phyloP scores from a whole-genome alignment of 2,888 invertebrate genomes.

The Allophyes oxyacanthae region DNA sequence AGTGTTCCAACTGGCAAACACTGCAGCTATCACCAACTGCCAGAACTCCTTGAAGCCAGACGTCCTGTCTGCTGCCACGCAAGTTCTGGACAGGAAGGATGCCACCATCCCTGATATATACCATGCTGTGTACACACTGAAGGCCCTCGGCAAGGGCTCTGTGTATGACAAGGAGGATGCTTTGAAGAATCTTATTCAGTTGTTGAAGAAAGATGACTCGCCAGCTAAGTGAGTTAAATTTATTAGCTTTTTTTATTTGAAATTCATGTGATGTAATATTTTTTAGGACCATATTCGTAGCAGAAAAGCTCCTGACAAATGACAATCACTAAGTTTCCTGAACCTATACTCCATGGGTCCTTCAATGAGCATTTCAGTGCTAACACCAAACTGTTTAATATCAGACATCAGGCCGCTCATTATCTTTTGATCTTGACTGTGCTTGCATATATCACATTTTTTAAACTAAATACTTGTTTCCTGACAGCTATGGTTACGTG shows the following conservation, averaged over 20 bases:
- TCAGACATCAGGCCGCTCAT: too few relatives aligned
- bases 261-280: too few relatives aligned
- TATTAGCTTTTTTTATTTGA: not conserved
- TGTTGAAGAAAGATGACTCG: slow-evolving; percentile 96
- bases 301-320: too few relatives aligned
- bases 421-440: too few relatives aligned
- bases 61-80: slow-evolving; percentile 84
- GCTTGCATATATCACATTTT: too few relatives aligned
- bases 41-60: slow-evolving; percentile 85
- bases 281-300: too few relatives aligned
- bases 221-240: slow-evolving; percentile 91
- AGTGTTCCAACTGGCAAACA: slow-evolving; percentile 91
- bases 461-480: not conserved
- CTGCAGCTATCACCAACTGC: slow-evolving; percentile 90
- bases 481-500: slow-evolving; percentile 93
- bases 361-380: too few relatives aligned
- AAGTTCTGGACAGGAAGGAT: slow-evolving; percentile 91
- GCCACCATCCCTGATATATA: slow-evolving; percentile 92
- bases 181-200: slow-evolving; percentile 92
- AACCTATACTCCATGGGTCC: too few relatives aligned
- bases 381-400: too few relatives aligned
- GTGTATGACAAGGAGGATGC: slow-evolving; percentile 91
- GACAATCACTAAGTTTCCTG: too few relatives aligned
- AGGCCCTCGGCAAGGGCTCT: slow-evolving; percentile 91
- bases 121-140: slow-evolving; percentile 92